Percentiles rank a stretch among this genome's conserved stretches.
Conservation (phyloP, 1,140 invertebrate genomes). For the Matsumurasca onukii region DNA sequence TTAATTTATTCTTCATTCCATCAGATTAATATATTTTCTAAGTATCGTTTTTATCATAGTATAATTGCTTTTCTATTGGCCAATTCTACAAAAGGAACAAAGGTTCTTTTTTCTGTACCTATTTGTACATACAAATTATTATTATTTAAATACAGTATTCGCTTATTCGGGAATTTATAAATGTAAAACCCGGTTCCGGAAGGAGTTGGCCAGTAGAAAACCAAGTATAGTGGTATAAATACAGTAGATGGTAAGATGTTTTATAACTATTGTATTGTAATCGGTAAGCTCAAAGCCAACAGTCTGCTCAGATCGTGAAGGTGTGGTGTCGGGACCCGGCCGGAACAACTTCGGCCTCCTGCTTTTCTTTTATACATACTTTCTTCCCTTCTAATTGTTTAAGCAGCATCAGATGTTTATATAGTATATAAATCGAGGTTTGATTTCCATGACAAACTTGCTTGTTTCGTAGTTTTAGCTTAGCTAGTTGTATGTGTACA, state of each 20-base stretch:
- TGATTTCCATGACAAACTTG: constrained; percentile 35
- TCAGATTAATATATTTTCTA: constrained; percentile 32
- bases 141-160: constrained; percentile 28
- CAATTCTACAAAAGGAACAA: constrained; percentile 25
- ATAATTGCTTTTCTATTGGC: constrained; percentile 34
- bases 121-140: constrained; percentile 33
- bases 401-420: constrained; percentile 34
- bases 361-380: constrained; percentile 34
- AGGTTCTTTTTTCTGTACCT: constrained; percentile 27
- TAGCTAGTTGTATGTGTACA: constrained; percentile 34
- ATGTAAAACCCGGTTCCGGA: constrained; percentile 26
- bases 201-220: constrained; percentile 30
- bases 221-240: constrained; percentile 18
- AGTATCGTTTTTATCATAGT: constrained; percentile 31
- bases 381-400: constrained; percentile 34
- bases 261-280: constrained; percentile 26
- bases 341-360: background rate
- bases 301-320: constrained; percentile 23
- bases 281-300: constrained; percentile 28
- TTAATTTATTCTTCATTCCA: constrained; percentile 39
- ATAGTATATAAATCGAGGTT: constrained; percentile 31
- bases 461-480: constrained; percentile 25
- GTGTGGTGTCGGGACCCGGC: constrained; percentile 31
- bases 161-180: constrained; percentile 31
- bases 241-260: constrained; percentile 25